Conservation (phyloP, 2,797 vertebrate species). For the Rhabdophis nuchalis region DNA sequence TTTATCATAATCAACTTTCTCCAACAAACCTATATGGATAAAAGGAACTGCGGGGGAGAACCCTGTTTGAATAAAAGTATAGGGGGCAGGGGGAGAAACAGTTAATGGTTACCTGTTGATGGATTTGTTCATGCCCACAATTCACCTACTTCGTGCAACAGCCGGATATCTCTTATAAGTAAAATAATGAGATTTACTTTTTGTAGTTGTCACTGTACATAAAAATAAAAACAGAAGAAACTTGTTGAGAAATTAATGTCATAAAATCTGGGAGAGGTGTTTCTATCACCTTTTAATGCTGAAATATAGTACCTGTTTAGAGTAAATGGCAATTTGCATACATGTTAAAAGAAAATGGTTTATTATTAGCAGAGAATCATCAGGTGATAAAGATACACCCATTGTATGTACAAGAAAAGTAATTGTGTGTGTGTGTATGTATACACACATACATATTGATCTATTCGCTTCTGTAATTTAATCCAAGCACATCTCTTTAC, state of each 20-base stretch:
- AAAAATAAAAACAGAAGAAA: slow-evolving; percentile 24
- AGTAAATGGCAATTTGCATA: neutral
- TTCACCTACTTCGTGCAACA: neutral
- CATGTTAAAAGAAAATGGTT: neutral
- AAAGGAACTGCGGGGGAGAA: neutral
- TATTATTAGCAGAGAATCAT: slow-evolving; percentile 32
- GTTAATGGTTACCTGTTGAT: neutral
- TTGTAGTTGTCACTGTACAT: neutral
- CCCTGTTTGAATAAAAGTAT: neutral
- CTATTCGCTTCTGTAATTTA: slow-evolving; percentile 17
- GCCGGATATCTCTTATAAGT: slow-evolving; percentile 1
- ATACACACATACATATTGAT: neutral
- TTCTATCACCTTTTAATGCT: slow-evolving; percentile 20
- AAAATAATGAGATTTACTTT: slow-evolving; percentile 8
- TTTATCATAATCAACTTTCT: neutral
- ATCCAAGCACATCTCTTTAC: slow-evolving; percentile 33
- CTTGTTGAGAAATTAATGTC: slow-evolving; percentile 17
- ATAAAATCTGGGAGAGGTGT: neutral
- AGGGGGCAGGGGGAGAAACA: neutral
- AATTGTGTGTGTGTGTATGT: too few species aligned
- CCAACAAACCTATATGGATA: neutral
- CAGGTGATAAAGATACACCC: slow-evolving; percentile 20
- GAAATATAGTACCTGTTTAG: neutral
- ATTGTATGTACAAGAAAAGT: slow-evolving; percentile 34
- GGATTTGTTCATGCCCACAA: neutral